Base-by-base conservation (phyloP, 2,797 vertebrate genomes). In the Linurgus olivaceus region DNA sequence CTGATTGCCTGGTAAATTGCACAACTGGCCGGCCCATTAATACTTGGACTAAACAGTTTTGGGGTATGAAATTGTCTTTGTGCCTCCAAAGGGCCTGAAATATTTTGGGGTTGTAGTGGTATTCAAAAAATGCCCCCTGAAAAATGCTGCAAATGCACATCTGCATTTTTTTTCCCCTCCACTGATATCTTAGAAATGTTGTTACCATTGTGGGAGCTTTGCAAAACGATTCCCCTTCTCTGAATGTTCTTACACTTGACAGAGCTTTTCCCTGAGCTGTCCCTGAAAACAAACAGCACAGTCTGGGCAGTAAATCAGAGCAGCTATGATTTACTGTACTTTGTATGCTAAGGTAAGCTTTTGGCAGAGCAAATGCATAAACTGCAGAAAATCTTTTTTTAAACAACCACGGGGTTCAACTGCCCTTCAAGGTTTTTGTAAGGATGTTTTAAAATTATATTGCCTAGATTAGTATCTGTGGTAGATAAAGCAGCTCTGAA, bases 311-410 rank as follows among this genome's bases (percentile, higher is more conserved):
- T 97, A 97, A 96, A 97, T 98, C 94, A 97, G 90, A 65, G 82
- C 73, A 21, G 51, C 62, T 23, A 10, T 96, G 96, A 97, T 98
- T 97, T 97, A 97, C 90, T 91, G 31, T 76, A 68, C 82, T 95
- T 88, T 84, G 93, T 97, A 97, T 93, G 96, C 96, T 95, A 97
- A 96, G 96, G 97, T 96, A 93, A 97, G 97, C 97, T 97, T 91
- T 95, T 97, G 95, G 96, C 97, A 96, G 96, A 94, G 95, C 88
- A 94, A 96, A 94, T 73, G 95, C 96, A 96, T 82, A 88, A 97
- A 92, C 95, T 95, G 96, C 96, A 96, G 93, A 96, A 96, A 95
- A 95, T 62, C 50, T 74, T 77, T 92, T 96, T 74, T 93, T 75
- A 94, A 96, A 93, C 91, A 90, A 94, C 93, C 31, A 17, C 87